These are phyloP conservation scores for Sycophila sp. DNA, from an alignment of 1,140 invertebrate genomes.

Conservation along the genomic window DNA sequence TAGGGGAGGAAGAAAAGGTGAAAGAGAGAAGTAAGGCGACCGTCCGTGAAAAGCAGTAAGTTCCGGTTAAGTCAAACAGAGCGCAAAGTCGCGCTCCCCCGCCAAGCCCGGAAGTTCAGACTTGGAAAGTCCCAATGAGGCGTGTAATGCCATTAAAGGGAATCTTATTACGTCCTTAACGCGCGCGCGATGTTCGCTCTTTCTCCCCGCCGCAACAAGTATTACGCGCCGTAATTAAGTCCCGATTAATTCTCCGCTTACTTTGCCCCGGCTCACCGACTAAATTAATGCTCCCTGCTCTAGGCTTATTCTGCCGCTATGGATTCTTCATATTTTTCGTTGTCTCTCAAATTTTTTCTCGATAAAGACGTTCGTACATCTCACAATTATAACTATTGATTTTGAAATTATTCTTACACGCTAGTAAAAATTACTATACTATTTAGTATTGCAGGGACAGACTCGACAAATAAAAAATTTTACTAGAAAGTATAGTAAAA, in stretches of 20 bases:
- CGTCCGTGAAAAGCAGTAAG: conserved; percentile 53
- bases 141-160: conserved; percentile 66
- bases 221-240: conserved; percentile 56
- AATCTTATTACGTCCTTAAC: conserved; percentile 64
- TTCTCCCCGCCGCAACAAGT: conserved; percentile 58
- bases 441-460: too few relatives aligned
- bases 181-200: conserved; percentile 46
- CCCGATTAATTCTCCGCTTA: conserved; percentile 59
- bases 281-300: conserved; percentile 42
- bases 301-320: too few relatives aligned
- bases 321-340: too few relatives aligned
- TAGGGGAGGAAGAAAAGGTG: neutral
- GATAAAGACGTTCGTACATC: too few relatives aligned
- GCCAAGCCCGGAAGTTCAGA: conserved; percentile 31
- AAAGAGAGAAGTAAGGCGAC: conserved; percentile 28
- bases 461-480: too few relatives aligned
- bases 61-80: conserved; percentile 64
- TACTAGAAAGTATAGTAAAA: too few relatives aligned
- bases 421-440: too few relatives aligned
- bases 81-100: conserved; percentile 50
- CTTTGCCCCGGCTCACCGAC: conserved; percentile 46
- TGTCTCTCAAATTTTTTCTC: too few relatives aligned
- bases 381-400: too few relatives aligned
- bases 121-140: conserved; percentile 66
- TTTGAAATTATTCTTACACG: too few relatives aligned